These are phyloP conservation scores for Ametastegia equiseti DNA, from an alignment of 2,888 invertebrate species.

Conservation along the genomic window DNA sequence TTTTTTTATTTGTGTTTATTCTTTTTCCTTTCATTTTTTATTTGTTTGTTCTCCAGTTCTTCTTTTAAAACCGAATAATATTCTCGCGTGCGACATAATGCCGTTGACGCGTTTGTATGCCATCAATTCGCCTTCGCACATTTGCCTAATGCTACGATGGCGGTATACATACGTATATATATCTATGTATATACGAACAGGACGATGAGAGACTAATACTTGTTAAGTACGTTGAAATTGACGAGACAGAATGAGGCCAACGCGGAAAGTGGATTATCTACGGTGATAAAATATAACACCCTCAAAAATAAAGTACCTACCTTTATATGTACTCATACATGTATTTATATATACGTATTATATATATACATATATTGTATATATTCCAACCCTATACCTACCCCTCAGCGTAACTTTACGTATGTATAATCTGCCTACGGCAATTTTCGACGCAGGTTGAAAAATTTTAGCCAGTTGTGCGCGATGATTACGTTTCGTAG, in stretches of 20 bases:
- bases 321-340: no score
- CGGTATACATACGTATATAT: background rate
- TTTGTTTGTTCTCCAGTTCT: background rate
- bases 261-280: conserved; percentile 25
- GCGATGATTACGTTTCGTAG: no score
- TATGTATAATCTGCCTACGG: no score
- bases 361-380: no score
- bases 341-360: no score
- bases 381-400: no score
- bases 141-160: conserved; percentile 22
- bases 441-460: no score
- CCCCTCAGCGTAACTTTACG: no score
- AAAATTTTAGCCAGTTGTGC: no score
- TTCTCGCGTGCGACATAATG: background rate
- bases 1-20: no score
- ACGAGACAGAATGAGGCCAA: conserved; percentile 38
- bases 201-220: conserved; percentile 31
- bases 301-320: background rate
- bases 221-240: conserved; percentile 35
- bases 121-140: conserved; percentile 10
- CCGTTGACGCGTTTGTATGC: background rate
- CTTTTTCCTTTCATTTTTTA: background rate
- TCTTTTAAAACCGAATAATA: background rate
- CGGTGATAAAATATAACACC: background rate
- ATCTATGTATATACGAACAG: no score